These are phyloP conservation scores for Taphrorychus bicolor DNA, from an alignment of 2,888 invertebrate genomes.

Conservation along the genomic window DNA sequence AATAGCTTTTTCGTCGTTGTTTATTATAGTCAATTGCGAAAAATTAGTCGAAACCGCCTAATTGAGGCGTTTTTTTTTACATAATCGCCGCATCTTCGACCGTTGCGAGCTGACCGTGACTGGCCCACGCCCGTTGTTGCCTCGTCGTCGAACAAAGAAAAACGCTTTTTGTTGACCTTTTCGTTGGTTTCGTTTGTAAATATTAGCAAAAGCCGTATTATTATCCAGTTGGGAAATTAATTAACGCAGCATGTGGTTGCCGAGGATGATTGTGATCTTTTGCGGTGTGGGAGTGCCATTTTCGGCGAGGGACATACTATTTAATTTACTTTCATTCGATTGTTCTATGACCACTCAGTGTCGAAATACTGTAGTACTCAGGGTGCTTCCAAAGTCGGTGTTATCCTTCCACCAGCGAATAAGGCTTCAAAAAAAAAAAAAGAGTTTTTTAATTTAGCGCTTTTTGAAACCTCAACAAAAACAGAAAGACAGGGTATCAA, in stretches of 20 bases:
- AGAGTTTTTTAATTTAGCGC: too few relatives aligned
- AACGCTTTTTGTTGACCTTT: conserved; percentile 25
- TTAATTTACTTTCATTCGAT: too few relatives aligned
- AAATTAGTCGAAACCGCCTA: conserved; percentile 18
- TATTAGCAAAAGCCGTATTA: conserved; percentile 22
- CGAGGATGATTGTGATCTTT: conserved; percentile 13
- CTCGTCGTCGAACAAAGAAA: conserved; percentile 21
- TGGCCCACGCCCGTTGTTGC: conserved; percentile 20
- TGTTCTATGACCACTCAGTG: neutral
- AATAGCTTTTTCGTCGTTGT: neutral
- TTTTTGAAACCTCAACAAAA: too few relatives aligned
- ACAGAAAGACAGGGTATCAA: too few relatives aligned
- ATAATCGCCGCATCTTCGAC: conserved; percentile 12
- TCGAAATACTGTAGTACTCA: too few relatives aligned
- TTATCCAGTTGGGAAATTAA: conserved; percentile 12
- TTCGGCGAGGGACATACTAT: neutral
- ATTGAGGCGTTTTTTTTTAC: conserved; percentile 28
- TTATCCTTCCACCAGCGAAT: too few relatives aligned
- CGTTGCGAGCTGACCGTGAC: conserved; percentile 25
- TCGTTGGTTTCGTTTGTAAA: conserved; percentile 17
- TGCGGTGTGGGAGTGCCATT: neutral
- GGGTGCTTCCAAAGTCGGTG: too few relatives aligned
- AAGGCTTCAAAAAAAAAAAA: too few relatives aligned
- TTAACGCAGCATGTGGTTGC: conserved; percentile 23
- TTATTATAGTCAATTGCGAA: neutral